phyloP scores from a whole-genome alignment of 2,888 invertebrate species.

The Fissipunctia ypsillon region DNA sequence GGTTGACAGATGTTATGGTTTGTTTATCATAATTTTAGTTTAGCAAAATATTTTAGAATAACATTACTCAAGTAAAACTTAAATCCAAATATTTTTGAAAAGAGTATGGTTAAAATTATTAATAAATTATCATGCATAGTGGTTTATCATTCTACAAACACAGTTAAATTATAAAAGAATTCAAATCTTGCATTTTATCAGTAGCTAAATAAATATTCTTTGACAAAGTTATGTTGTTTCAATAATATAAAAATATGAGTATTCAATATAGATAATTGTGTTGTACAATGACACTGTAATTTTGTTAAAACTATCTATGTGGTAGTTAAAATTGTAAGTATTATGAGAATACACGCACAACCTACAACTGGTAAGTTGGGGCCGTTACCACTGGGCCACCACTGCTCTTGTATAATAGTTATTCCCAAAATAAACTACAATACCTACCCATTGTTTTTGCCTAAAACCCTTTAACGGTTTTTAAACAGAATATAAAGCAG shows the following conservation, averaged over 20 bases:
- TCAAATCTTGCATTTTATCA: neutral
- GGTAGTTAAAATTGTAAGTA: too few species aligned
- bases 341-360: too few species aligned
- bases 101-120: neutral
- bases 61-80: neutral
- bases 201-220: neutral
- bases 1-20: conserved; percentile 39
- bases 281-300: neutral
- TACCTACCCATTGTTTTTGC: neutral
- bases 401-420: neutral
- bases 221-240: neutral
- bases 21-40: conserved; percentile 34
- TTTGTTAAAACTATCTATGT: neutral
- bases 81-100: neutral
- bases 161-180: neutral
- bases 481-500: neutral
- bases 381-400: too few species aligned
- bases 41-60: neutral
- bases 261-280: neutral
- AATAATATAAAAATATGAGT: neutral
- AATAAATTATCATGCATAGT: neutral
- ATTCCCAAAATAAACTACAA: neutral
- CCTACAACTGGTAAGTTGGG: too few species aligned
- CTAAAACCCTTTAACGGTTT: neutral
- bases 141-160: neutral